These are phyloP conservation scores for Lerema accius DNA, from an alignment of 1,140 invertebrate genomes.

Conservation along the genomic window DNA sequence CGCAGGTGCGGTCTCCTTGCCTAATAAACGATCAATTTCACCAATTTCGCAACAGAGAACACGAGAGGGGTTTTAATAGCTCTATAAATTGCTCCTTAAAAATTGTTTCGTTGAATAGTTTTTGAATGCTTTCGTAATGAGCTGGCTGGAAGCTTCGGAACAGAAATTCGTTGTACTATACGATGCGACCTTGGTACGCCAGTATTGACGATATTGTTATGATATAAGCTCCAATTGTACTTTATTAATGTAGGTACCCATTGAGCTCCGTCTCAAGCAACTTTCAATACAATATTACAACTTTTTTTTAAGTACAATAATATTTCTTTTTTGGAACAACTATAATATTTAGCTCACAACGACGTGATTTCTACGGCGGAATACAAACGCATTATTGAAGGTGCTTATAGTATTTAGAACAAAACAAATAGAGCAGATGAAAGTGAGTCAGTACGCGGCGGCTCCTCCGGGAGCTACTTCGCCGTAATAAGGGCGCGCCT, in stretches of 20 bases:
- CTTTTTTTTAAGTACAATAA: too few species aligned
- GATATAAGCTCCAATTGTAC: too few species aligned
- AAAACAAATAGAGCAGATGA: neutral
- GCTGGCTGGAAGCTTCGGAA: too few species aligned
- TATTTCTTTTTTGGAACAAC: too few species aligned
- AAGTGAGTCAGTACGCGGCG: neutral
- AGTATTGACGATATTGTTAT: too few species aligned
- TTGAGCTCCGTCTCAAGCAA: too few species aligned
- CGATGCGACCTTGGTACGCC: too few species aligned
- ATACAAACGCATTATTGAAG: neutral
- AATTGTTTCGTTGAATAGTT: slow-evolving; percentile 1
- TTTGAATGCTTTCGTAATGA: neutral
- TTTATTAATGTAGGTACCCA: too few species aligned
- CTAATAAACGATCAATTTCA: slow-evolving; percentile 7
- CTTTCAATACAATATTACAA: too few species aligned
- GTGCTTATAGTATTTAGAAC: neutral
- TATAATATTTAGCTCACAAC: too few species aligned
- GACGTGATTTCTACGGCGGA: too few species aligned
- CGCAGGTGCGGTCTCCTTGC: neutral
- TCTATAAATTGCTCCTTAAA: slow-evolving; percentile 14
- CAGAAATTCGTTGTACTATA: too few species aligned
- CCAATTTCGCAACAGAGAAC: slow-evolving; percentile 8
- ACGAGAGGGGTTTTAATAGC: slow-evolving; percentile 14
- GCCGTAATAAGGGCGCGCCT: slow-evolving; percentile 23
- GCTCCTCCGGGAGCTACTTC: slow-evolving; percentile 14